These are phyloP conservation scores for Pocota personata DNA, from an alignment of 2,888 invertebrate species.

Conservation along the genomic window DNA sequence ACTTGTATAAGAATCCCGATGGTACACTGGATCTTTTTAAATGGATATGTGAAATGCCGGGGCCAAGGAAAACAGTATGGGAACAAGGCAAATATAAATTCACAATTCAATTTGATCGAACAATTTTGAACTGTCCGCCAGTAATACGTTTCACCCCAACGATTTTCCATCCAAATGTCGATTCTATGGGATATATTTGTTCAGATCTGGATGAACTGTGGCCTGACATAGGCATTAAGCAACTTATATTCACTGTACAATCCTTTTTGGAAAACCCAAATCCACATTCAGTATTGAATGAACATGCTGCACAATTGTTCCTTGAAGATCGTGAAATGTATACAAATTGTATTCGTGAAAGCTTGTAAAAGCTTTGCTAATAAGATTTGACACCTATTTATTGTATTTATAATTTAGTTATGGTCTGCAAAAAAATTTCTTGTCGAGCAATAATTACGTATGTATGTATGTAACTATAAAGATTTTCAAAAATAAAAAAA, in stretches of 20 bases:
- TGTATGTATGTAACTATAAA: no score
- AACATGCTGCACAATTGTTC: conserved; percentile 19
- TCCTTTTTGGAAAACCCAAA: conserved; percentile 62
- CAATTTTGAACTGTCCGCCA: neutral
- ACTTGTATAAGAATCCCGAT: conserved; percentile 6
- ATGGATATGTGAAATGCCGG: neutral
- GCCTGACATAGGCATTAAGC: conserved; percentile 43
- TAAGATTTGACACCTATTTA: no score
- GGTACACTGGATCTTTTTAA: conserved; percentile 44
- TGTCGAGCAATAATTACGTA: no score
- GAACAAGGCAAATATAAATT: neutral
- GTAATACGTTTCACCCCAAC: neutral
- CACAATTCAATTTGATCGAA: neutral
- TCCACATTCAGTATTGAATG: conserved; percentile 6
- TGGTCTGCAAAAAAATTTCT: no score
- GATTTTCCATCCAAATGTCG: conserved; percentile 71
- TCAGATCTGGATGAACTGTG: conserved; percentile 13
- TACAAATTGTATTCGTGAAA: conserved; percentile 14
- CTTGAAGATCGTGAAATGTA: conserved; percentile 10
- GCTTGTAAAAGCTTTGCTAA: no score
- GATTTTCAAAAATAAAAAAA: no score
- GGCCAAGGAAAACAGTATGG: neutral
- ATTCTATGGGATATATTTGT: conserved; percentile 10
- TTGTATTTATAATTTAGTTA: no score
- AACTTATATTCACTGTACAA: conserved; percentile 51